Evolutionary conservation across 2,888 invertebrate genomes (phyloP), one percentile per base, ranked within the genome.

Genomic region (Luperina nickerlii): DNA sequence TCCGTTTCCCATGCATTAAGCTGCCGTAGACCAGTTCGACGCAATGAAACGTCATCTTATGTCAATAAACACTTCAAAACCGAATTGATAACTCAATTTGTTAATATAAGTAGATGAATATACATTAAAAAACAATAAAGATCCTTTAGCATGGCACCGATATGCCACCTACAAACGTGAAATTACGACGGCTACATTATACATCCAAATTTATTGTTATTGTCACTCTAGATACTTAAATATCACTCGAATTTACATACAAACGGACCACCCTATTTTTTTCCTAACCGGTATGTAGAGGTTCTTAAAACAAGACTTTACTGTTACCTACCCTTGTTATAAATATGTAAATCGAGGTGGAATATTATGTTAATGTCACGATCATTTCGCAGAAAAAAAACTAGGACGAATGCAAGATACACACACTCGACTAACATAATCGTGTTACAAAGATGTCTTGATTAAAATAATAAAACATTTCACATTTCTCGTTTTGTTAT

Each of bases 241-340:
- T 84, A 80, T 76, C 78, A 48, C 68, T 74, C 20, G 76, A 76
- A 82, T 89, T 84, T 83, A 78, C 81, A 87, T 85, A 87, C 75
- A 82, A 89, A 89, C 85, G 78, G 83, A 84, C 78, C 85, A 88
- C 84, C 87, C 86, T 84, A 87, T 80, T 11, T 81, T 79, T 79
- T 74, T 54, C 51, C 9, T 20, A 82, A 87, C 87, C 85, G 85
- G 87, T 88, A 75, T 72, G 32, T 24, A 67, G 71, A 76, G 13
- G 42, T 75, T 88, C 63, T 83, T 81, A 83, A 80, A 88, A 87
- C 80, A 54, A 87, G 84, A 81, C 69, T 79, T 63, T 86, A 89
- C 89, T 83, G 89, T 89, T 88, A 89, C 63, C 88, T 88, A 88
- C 89, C 88, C 89, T 87, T 89, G 86, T 79, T 89, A 87, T 77